Conservation (phyloP, 2,797 vertebrate species). For the Carduelis carduelis region DNA sequence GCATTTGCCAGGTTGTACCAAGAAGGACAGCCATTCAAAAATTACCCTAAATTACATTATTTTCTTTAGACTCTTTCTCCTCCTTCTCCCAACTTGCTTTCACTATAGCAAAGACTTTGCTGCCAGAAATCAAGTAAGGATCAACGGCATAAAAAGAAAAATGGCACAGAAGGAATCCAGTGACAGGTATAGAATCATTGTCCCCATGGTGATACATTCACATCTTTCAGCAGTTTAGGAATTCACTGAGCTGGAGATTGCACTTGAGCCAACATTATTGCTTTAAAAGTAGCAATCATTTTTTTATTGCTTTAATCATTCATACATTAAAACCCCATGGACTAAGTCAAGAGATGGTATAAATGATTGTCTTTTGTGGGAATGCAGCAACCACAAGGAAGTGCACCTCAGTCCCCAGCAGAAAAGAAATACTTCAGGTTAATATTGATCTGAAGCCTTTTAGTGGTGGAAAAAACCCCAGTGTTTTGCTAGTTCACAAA, state of each 20-base stretch:
- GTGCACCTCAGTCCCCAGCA: not conserved
- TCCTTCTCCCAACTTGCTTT: not conserved
- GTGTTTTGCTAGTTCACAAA: not conserved
- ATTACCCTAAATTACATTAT: not conserved
- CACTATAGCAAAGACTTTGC: not conserved
- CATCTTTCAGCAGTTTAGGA: not conserved
- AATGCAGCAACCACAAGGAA: not conserved
- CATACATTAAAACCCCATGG: not conserved
- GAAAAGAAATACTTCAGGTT: not conserved
- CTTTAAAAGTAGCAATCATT: conserved; percentile 1
- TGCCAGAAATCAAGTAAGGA: not conserved
- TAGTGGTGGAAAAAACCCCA: not conserved
- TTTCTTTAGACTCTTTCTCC: not conserved
- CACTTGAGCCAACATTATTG: not conserved
- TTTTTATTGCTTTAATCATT: conserved; percentile 25
- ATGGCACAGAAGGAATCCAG: not conserved
- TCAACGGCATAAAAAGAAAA: not conserved
- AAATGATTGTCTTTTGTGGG: not conserved
- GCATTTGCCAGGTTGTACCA: not conserved
- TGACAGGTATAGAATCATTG: not conserved
- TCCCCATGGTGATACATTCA: not conserved
- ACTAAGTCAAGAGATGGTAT: not conserved
- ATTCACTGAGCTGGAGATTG: not conserved
- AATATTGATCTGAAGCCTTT: not conserved
- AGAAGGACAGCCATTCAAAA: not conserved